These are phyloP conservation scores for Stenichneumon culpator DNA, from an alignment of 2,888 invertebrate genomes.

Conservation along the genomic window DNA sequence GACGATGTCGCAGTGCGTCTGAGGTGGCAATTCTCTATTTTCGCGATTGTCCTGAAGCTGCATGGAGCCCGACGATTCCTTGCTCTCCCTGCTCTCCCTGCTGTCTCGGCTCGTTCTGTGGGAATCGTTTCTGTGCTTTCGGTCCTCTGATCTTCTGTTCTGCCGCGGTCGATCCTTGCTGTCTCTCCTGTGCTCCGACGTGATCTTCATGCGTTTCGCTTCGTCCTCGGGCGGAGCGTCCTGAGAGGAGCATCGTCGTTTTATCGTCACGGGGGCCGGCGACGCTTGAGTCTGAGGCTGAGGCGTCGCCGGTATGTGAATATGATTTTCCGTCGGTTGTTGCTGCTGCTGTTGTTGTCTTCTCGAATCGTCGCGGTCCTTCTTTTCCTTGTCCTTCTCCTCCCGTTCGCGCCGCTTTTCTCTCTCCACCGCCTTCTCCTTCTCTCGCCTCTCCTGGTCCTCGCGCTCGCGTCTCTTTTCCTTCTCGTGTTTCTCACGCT, in stretches of 20 bases:
- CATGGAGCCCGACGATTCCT: conserved; percentile 63
- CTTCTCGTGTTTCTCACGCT: conserved; percentile 80
- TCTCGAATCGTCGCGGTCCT: conserved; percentile 83
- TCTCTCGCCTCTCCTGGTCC: conserved; percentile 85
- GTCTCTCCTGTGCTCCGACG: conserved; percentile 88
- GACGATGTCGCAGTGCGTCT: conserved; percentile 58
- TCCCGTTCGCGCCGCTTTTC: conserved; percentile 81
- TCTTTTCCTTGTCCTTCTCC: conserved; percentile 85
- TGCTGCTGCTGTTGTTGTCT: conserved; percentile 69
- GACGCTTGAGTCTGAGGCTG: conserved; percentile 79
- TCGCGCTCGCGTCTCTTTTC: conserved; percentile 82
- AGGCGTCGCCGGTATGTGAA: conserved; percentile 74
- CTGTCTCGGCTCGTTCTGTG: conserved; percentile 83
- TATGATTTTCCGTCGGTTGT: conserved; percentile 81
- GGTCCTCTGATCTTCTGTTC: conserved; percentile 82
- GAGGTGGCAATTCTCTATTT: conserved; percentile 49
- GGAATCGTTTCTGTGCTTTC: conserved; percentile 82
- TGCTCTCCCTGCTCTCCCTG: conserved; percentile 73
- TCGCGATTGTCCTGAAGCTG: conserved; percentile 61
- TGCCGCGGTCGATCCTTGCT: conserved; percentile 88
- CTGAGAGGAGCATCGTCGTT: conserved; percentile 92
- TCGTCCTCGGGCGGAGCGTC: conserved; percentile 88
- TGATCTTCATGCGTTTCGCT: conserved; percentile 88
- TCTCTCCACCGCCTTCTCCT: conserved; percentile 76
- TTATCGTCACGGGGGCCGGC: conserved; percentile 89